Evolutionary conservation across 2,113 vertebrate species (phyloP).

Genomic region (Ochotona princeps): DNA sequence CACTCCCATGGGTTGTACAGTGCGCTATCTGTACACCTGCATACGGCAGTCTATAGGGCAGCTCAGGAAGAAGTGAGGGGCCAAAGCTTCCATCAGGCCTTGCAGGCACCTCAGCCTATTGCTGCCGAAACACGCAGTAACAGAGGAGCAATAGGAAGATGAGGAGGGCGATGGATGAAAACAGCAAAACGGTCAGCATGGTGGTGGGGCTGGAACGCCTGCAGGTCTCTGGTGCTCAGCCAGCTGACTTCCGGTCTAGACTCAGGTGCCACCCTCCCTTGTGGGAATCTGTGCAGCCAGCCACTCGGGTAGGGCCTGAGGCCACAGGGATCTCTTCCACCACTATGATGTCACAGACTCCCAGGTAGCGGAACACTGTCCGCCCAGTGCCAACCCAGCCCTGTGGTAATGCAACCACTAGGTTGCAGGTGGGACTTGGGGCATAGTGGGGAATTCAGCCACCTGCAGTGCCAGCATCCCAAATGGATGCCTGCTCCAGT

Average conservation of each 20-base stretch:
- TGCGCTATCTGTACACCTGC: background rate
- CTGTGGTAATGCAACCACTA: background rate
- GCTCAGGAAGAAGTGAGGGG: background rate
- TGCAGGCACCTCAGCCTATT: background rate
- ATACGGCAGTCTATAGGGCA: background rate
- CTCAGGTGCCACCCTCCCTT: background rate
- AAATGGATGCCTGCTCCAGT: no score
- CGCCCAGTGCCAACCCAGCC: background rate
- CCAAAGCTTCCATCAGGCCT: background rate
- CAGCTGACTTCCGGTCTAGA: background rate
- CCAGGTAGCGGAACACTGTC: background rate
- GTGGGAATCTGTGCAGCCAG: background rate
- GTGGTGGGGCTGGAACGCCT: background rate
- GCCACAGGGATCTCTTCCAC: background rate
- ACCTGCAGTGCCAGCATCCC: no score
- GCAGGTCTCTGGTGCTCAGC: background rate
- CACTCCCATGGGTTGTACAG: background rate
- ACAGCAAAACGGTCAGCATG: background rate
- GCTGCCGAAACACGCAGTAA: constrained; percentile 14
- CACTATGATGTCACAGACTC: constrained; percentile 51
- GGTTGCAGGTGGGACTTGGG: background rate
- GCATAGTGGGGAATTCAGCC: no score
- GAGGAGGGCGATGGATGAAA: background rate
- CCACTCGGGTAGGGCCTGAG: background rate
- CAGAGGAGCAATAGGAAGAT: constrained; percentile 1